Conservation (phyloP, 2,888 invertebrate species). For the Tachystola acroxantha region DNA sequence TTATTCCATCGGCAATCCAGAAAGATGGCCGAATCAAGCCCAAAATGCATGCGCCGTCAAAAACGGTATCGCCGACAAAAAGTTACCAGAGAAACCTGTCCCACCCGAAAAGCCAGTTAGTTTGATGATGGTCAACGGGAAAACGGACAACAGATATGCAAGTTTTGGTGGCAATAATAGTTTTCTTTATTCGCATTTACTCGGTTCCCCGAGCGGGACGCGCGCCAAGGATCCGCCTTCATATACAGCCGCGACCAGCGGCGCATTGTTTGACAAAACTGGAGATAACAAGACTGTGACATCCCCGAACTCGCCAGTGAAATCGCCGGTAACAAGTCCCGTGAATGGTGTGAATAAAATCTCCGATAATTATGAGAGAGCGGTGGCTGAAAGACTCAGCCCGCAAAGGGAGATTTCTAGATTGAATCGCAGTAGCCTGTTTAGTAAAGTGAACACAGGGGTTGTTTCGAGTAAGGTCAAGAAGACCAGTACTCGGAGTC, state of each 20-base stretch:
- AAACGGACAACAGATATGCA: conserved; percentile 59
- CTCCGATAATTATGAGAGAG: conserved; percentile 70
- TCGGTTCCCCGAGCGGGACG: conserved; percentile 47
- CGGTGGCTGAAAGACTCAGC: conserved; percentile 62
- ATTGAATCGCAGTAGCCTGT: conserved; percentile 55
- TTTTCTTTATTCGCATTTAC: conserved; percentile 64
- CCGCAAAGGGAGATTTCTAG: conserved; percentile 55
- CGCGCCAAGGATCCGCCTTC: conserved; percentile 63
- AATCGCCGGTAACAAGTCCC: conserved; percentile 54
- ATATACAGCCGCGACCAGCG: conserved; percentile 54
- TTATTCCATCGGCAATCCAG: conserved; percentile 55
- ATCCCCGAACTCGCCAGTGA: conserved; percentile 41
- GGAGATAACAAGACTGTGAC: conserved; percentile 29
- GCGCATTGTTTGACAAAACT: conserved; percentile 42
- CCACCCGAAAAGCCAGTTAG: conserved; percentile 72
- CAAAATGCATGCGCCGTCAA: conserved; percentile 25
- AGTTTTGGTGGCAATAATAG: conserved; percentile 63
- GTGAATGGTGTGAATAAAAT: conserved; percentile 68
- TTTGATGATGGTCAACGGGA: conserved; percentile 69
- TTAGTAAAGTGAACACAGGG: conserved; percentile 67
- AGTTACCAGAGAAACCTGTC: conserved; percentile 57
- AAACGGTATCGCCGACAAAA: conserved; percentile 51
- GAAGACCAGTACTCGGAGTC: conserved; percentile 35
- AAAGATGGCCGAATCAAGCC: conserved; percentile 41
- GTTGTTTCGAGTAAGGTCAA: conserved; percentile 57